Evolutionary conservation across 2,888 invertebrate genomes (phyloP), one percentile per base, ranked within the genome.

Genomic region (Hirtodrosophila histrioides): DNA sequence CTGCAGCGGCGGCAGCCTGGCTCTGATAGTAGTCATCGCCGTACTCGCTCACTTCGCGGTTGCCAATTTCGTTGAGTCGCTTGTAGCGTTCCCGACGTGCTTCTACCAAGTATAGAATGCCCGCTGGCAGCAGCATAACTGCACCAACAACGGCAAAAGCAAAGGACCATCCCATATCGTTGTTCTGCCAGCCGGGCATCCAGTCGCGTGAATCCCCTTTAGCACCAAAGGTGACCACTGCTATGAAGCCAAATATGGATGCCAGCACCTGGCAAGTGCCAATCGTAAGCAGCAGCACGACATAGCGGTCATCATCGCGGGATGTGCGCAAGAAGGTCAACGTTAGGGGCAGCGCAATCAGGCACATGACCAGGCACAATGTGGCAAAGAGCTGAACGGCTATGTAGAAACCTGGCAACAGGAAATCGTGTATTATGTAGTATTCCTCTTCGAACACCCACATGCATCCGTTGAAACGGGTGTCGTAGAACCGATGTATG

Each of bases 371-470:
- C 91, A 98, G 93, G 63, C 96, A 95, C 40, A 98, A 92, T 0
- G 98, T 98, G 90, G 97, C 97, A 93, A 98, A 97, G 75, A 98
- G 96, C 90, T 99, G 98, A 0, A 98, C 97, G 0, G 97, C 95
- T 57, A 98, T 95, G 88, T 98, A 98, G 92, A 98, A 99, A 10
- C 96, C 95, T 53, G 98, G 98, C 79, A 97, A 92, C 3, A 99
- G 92, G 85, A 97, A 95, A 82, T 97, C 96, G 86, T 97, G 95
- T 75, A 99, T 97, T 62, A 98, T 98, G 89, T 98, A 97, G 91
- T 97, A 98, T 92, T 99, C 98, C 91, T 98, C 98, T 92, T 98
- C 97, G 89, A 98, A 98, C 65, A 99, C 96, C 98, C 98, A 99
- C 96, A 97, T 97, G 89, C 99, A 99, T 0, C 97, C 97, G 11